Evolutionary conservation across 2,797 vertebrate species (phyloP), one percentile per base, ranked within the genome.

Genomic region (Tauraco hartlaubi): DNA sequence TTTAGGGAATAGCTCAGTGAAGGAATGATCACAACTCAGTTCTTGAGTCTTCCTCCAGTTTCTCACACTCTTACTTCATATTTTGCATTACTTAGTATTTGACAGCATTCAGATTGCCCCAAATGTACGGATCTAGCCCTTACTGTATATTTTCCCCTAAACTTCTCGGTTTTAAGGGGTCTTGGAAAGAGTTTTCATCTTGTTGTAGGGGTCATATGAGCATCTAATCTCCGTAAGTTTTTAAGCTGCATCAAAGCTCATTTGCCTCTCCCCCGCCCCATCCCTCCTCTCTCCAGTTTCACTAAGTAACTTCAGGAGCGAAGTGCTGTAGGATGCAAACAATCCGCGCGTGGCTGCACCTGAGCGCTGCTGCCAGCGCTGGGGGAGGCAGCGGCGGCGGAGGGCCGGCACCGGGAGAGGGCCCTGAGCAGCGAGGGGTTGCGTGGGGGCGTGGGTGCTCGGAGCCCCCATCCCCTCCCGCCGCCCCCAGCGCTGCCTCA

Each of bases 221-320:
- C 63, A 87, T 79, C 82, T 97, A 94, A 95, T 95, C 91, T 85
- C 67, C 4, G 0, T 91, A 90, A 91, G 52, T 74, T 91, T 92
- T 96, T 94, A 96, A 96, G 87, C 64, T 55, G n/a, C 62, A 67
- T 91, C 76, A 82, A 64, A 96, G 63, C 61, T 96, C 44, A 39
- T 93, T 81, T 79, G 56, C 54, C 80, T 44, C 56, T 9, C 9
- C 43, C 51, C 82, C 26, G 12, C 59, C 23, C 88, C 64, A 39
- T 35, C 48, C 11, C 46, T 61, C 59, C 67, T 52, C 67, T 43
- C 39, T 74, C 37, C 35, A 58, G 43, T 95, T 85, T 77, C 26
- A 26, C 62, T 15, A 6, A 58, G 85, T 72, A 68, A 13, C 43
- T 90, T 84, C 68, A 56, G 75, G 69, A 35, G 46, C 19, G 72